Percentiles rank a stretch among this genome's conserved stretches.
These are phyloP conservation scores for Xestobium rufovillosum DNA, from an alignment of 2,888 invertebrate species.

Conservation along the genomic window DNA sequence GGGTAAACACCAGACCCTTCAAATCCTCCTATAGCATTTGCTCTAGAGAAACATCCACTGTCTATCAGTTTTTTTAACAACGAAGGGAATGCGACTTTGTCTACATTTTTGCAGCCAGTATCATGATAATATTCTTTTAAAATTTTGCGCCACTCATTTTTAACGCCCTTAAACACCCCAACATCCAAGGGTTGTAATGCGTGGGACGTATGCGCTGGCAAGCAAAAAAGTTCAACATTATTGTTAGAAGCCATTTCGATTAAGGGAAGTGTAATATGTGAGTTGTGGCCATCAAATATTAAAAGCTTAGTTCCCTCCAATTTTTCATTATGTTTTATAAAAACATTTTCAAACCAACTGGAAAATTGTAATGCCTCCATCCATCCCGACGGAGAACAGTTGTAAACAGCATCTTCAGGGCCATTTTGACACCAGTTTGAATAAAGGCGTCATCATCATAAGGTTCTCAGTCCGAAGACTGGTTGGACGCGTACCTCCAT, in stretches of 20 bases:
- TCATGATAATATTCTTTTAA: slow-evolving; percentile 14
- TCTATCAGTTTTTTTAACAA: slow-evolving; percentile 11
- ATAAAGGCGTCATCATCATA: no score
- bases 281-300: slow-evolving; percentile 21
- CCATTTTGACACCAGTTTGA: slow-evolving; percentile 14
- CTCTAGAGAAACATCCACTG: slow-evolving; percentile 14
- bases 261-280: slow-evolving; percentile 15
- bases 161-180: no score
- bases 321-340: slow-evolving; percentile 11
- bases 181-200: slow-evolving; percentile 18
- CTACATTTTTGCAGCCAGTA: slow-evolving; percentile 16
- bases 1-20: slow-evolving; percentile 15
- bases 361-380: slow-evolving; percentile 19
- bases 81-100: slow-evolving; percentile 10
- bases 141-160: no score
- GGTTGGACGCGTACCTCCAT: no score
- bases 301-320: slow-evolving; percentile 16
- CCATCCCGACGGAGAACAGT: slow-evolving; percentile 22
- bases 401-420: slow-evolving; percentile 16
- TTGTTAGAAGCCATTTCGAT: slow-evolving; percentile 14
- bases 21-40: slow-evolving; percentile 17
- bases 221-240: slow-evolving; percentile 20
- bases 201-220: slow-evolving; percentile 18
- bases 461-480: no score
- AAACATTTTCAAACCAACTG: slow-evolving; percentile 19